Percentiles rank a stretch among this genome's conserved stretches.
These are phyloP conservation scores for Chelon auratus DNA, from an alignment of 2,797 vertebrate genomes.

Conservation along the genomic window DNA sequence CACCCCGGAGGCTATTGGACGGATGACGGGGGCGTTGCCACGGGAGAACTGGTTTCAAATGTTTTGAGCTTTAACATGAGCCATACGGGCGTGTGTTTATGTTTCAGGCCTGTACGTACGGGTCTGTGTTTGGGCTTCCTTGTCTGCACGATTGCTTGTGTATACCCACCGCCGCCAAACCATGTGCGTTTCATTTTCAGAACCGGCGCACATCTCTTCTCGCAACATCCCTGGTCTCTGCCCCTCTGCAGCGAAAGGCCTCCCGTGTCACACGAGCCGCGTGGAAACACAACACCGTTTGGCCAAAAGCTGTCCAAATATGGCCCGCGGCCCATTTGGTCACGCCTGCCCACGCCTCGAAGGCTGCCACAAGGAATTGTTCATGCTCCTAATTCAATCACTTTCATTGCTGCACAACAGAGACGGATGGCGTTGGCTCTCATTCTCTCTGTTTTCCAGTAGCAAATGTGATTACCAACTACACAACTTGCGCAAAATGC, in stretches of 20 bases:
- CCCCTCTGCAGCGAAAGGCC: conserved; percentile 20
- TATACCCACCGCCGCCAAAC: conserved; percentile 8
- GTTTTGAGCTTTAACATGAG: conserved; percentile 16
- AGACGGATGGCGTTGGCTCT: conserved; percentile 23
- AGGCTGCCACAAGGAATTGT: conserved; percentile 23
- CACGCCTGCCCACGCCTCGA: conserved; percentile 34
- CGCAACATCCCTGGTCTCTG: conserved; percentile 59
- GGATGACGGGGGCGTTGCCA: background rate
- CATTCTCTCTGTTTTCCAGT: conserved; percentile 41
- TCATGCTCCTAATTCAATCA: conserved; percentile 54
- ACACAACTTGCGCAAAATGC: conserved; percentile 52
- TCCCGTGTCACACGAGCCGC: conserved; percentile 52
- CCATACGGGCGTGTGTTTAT: conserved; percentile 13
- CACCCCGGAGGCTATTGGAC: conserved; percentile 27
- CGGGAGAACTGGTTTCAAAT: conserved; percentile 41
- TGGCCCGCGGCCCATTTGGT: conserved; percentile 61
- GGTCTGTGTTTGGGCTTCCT: conserved; percentile 32
- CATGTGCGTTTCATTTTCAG: conserved; percentile 50
- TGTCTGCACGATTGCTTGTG: conserved; percentile 26
- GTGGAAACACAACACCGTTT: conserved; percentile 66
- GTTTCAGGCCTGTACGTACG: conserved; percentile 2
- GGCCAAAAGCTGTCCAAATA: conserved; percentile 68
- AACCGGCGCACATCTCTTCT: conserved; percentile 46
- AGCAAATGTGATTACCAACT: conserved; percentile 52
- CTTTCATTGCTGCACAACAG: conserved; percentile 54